A percentile compares a stretch with the other conserved stretches of the same genome.
Conservation (phyloP, 2,113 vertebrate species). For the Leptobrachium ailaonicum region DNA sequence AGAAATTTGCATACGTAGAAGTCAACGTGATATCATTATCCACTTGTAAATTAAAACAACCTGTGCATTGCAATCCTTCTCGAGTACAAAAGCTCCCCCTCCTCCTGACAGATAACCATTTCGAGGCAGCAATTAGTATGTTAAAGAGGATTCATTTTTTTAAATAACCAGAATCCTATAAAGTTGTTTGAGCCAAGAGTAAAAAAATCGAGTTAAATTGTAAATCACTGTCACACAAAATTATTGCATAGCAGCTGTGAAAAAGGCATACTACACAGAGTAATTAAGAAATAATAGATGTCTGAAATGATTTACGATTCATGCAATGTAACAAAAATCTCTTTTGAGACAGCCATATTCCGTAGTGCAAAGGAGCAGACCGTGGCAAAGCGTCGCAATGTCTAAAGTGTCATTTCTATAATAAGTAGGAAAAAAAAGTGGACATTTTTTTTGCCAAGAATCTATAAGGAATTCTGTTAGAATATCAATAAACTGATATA, state of each 20-base stretch:
- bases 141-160: slow-evolving; percentile 7
- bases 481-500: too few relatives aligned
- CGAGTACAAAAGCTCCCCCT: not conserved
- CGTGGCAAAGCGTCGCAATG: not conserved
- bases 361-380: slow-evolving; percentile 2
- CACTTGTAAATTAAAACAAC: not conserved
- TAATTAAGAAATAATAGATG: slow-evolving; percentile 56
- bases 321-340: slow-evolving; percentile 32
- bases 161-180: slow-evolving; percentile 1
- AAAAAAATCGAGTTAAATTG: slow-evolving; percentile 15
- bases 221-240: slow-evolving; percentile 47
- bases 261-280: slow-evolving; percentile 12
- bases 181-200: not conserved
- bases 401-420: not conserved
- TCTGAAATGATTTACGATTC: slow-evolving; percentile 49
- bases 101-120: not conserved
- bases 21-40: slow-evolving; percentile 4
- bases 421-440: not conserved
- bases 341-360: slow-evolving; percentile 35
- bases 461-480: too few relatives aligned
- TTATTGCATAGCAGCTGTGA: slow-evolving; percentile 47
- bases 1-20: not conserved
- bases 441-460: too few relatives aligned
- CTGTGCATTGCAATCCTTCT: not conserved
- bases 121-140: not conserved